Evolutionary conservation across 2,888 invertebrate genomes (phyloP).

Genomic region (Himalopsyche kuldschensis): DNA sequence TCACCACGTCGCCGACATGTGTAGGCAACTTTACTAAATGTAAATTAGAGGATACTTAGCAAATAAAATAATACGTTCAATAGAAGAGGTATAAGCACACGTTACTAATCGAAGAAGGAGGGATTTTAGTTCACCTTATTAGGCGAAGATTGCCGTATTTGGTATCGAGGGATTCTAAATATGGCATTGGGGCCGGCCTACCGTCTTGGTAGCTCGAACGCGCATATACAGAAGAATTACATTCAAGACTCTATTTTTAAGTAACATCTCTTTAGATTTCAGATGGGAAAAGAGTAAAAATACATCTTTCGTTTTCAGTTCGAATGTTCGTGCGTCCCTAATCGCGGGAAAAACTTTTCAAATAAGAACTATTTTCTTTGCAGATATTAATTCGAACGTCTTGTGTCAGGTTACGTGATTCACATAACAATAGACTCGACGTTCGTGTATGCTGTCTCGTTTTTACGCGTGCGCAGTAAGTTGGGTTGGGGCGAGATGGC

Average conservation of each 20-base stretch:
- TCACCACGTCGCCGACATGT: background rate
- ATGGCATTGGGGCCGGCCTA: constrained; percentile 73
- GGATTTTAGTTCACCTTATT: constrained; percentile 80
- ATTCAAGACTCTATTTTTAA: constrained; percentile 61
- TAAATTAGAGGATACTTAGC: constrained; percentile 33
- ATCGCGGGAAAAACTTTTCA: constrained; percentile 18
- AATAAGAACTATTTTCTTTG: constrained; percentile 43
- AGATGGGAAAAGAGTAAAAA: constrained; percentile 46
- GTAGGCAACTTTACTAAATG: constrained; percentile 23
- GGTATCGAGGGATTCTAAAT: constrained; percentile 80
- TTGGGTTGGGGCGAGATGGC: constrained; percentile 33
- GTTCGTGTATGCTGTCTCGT: constrained; percentile 47
- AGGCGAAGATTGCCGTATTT: constrained; percentile 80
- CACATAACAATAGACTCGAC: constrained; percentile 36
- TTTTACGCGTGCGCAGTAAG: constrained; percentile 40
- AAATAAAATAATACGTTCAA: constrained; percentile 24
- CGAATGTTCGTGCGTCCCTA: background rate
- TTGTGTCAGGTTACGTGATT: constrained; percentile 59
- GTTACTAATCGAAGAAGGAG: constrained; percentile 58
- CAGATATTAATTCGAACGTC: constrained; percentile 52
- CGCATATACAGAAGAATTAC: constrained; percentile 62
- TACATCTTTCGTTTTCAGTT: background rate
- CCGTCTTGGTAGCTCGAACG: constrained; percentile 54
- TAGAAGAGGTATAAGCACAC: constrained; percentile 18
- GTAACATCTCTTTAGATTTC: constrained; percentile 53